A percentile compares a stretch with the other conserved stretches of the same genome.
Conservation (phyloP, 2,113 vertebrate species). For the Myrmecophaga tridactyla region DNA sequence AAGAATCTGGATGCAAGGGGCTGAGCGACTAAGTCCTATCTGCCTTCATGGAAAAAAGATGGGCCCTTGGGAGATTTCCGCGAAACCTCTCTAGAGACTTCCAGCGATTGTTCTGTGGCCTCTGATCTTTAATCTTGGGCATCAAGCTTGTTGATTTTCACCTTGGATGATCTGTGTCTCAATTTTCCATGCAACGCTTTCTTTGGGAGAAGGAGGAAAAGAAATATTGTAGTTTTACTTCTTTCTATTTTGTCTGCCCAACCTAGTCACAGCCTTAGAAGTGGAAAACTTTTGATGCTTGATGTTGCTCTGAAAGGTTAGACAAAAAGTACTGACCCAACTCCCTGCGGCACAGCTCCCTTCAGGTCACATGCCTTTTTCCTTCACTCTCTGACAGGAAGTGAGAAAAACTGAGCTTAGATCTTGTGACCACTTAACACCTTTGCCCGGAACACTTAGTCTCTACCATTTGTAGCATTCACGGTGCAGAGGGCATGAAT, state of each 20-base stretch:
- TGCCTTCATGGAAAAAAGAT: background rate
- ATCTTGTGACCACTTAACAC: background rate
- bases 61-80: background rate
- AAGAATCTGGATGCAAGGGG: background rate
- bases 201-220: background rate
- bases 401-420: background rate
- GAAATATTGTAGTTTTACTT: conserved; percentile 7
- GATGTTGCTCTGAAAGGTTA: background rate
- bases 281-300: background rate
- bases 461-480: background rate
- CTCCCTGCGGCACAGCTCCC: background rate
- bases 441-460: background rate
- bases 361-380: background rate
- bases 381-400: background rate
- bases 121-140: conserved; percentile 39
- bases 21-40: background rate
- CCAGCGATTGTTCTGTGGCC: background rate
- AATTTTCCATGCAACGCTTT: background rate
- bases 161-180: background rate
- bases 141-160: conserved; percentile 39
- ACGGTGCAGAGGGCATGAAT: background rate
- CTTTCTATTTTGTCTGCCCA: background rate
- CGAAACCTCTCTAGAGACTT: background rate
- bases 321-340: background rate
- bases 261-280: background rate